Conservation (phyloP, 2,888 invertebrate species). For the Enchytraeus crypticus region DNA sequence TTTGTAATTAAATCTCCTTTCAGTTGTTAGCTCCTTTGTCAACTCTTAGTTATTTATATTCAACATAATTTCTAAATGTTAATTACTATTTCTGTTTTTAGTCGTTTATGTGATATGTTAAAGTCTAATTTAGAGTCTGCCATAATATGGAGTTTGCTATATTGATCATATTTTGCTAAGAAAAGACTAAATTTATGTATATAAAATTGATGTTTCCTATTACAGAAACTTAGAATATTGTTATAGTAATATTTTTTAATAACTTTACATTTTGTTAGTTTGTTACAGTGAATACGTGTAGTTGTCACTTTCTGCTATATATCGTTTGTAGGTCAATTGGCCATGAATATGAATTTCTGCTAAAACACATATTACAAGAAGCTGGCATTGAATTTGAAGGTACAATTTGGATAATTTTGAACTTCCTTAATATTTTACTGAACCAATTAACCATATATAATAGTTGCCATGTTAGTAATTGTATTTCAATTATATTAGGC, state of each 20-base stretch:
- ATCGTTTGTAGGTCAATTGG: background rate
- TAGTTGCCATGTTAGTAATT: no score
- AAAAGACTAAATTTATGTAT: background rate
- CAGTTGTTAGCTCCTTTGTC: background rate
- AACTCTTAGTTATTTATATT: background rate
- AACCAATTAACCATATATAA: no score
- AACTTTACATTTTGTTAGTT: no score
- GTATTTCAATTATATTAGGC: no score
- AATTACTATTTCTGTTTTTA: background rate
- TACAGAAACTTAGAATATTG: background rate
- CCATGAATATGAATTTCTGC: background rate
- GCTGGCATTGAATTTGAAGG: background rate
- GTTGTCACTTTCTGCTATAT: no score
- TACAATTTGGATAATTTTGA: no score
- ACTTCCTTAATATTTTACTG: background rate
- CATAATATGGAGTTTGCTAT: no score
- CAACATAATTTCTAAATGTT: background rate
- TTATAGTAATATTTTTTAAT: background rate
- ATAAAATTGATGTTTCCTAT: background rate
- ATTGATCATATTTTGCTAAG: background rate
- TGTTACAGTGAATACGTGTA: no score
- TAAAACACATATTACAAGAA: background rate
- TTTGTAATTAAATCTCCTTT: conserved; percentile 41
- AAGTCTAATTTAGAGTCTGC: no score
- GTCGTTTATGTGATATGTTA: background rate